Conservation (phyloP, 35 echinoderm and acorn worm species). For the Amphiura filiformis region DNA sequence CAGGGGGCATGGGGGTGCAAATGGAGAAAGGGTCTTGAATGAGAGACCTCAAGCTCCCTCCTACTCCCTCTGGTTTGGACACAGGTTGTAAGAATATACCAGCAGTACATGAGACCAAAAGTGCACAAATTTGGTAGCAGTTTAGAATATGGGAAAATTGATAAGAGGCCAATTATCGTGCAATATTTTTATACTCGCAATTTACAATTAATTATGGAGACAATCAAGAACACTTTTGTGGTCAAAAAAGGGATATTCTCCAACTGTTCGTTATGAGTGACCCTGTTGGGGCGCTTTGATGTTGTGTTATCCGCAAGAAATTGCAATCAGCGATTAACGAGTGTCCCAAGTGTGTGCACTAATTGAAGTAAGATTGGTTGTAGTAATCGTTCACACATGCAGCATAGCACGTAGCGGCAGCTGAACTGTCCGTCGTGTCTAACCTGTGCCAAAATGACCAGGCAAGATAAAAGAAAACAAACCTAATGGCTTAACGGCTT, state of each 20-base stretch:
- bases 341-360: neutral
- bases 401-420: neutral
- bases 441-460: neutral
- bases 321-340: neutral
- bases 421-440: neutral
- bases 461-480: neutral
- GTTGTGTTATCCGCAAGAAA: neutral
- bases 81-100: too few species aligned
- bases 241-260: neutral
- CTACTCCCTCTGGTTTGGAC: too few species aligned
- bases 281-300: neutral
- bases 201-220: neutral
- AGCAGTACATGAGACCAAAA: too few species aligned
- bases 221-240: conserved; percentile 3
- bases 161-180: neutral
- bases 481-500: neutral
- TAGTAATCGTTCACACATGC: neutral
- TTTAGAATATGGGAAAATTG: too few species aligned
- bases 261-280: neutral
- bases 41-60: too few species aligned
- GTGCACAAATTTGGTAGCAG: too few species aligned
- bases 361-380: neutral
- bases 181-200: neutral
- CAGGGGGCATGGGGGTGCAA: too few species aligned
- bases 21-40: too few species aligned